Evolutionary conservation across 2,113 vertebrate genomes (phyloP).

Genomic region (Percina caprodes): DNA sequence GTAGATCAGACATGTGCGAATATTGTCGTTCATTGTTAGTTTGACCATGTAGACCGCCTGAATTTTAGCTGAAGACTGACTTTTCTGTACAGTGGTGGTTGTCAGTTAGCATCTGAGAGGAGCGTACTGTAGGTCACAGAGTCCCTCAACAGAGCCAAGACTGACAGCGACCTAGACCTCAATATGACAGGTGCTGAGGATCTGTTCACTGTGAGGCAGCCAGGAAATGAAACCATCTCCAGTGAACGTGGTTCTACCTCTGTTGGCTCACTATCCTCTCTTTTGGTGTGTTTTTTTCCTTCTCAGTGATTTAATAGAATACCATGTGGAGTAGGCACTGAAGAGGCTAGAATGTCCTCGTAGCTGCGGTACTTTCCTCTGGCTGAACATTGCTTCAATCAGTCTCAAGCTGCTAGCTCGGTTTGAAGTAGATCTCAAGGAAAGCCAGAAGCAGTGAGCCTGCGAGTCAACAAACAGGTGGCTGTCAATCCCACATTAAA

Average conservation of each 20-base stretch:
- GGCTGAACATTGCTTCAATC: conserved; percentile 49
- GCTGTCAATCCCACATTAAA: conserved; percentile 9
- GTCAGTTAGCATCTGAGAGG: conserved; percentile 28
- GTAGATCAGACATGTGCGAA: not conserved
- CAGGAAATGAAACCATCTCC: conserved; percentile 13
- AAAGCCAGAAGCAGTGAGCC: conserved; percentile 24
- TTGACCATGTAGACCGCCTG: not conserved
- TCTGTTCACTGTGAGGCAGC: conserved; percentile 26
- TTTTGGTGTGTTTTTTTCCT: not conserved
- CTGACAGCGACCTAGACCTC: conserved; percentile 23
- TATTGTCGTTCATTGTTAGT: not conserved
- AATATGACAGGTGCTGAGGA: conserved; percentile 1
- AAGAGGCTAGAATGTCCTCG: conserved; percentile 13
- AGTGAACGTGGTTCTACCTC: conserved; percentile 3
- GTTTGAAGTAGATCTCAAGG: conserved; percentile 37
- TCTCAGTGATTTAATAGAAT: not conserved
- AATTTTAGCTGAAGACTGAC: conserved; percentile 4
- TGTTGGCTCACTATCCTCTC: conserved; percentile 22
- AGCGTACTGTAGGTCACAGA: conserved; percentile 14
- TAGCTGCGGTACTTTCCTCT: conserved; percentile 15
- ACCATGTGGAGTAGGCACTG: not conserved
- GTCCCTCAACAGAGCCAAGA: conserved; percentile 21
- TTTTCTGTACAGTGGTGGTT: conserved; percentile 4
- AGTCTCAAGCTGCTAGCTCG: conserved; percentile 36
- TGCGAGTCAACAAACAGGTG: conserved; percentile 10